Evolutionary conservation across 2,888 invertebrate genomes (phyloP).

Genomic region (Cyaniris semiargus): DNA sequence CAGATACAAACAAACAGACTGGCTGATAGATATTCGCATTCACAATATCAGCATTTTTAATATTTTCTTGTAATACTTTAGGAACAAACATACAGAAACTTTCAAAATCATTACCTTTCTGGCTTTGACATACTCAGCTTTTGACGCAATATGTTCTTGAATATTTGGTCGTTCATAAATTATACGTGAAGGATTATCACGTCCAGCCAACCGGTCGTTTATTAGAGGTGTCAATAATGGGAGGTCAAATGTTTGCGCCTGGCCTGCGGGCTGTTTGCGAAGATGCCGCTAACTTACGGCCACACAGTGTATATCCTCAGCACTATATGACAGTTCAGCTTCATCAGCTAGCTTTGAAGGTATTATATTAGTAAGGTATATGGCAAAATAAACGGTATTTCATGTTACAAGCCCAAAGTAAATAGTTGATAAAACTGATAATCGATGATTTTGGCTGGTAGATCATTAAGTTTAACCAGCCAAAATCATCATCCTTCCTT

Average conservation of each 20-base stretch:
- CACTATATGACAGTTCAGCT: neutral
- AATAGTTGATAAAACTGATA: neutral
- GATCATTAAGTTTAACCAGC: too few relatives aligned
- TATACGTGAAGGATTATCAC: slow-evolving; percentile 20
- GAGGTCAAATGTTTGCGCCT: slow-evolving; percentile 68
- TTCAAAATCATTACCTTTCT: too few relatives aligned
- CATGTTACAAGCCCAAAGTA: neutral
- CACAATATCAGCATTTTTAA: too few relatives aligned
- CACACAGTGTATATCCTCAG: slow-evolving; percentile 35
- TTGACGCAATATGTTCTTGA: neutral
- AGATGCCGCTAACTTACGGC: slow-evolving; percentile 39
- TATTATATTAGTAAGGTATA: slow-evolving; percentile 20
- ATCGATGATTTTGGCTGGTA: too few relatives aligned
- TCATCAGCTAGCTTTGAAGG: neutral
- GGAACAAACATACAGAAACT: too few relatives aligned
- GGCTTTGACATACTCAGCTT: neutral
- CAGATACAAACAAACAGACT: too few relatives aligned
- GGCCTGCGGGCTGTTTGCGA: slow-evolving; percentile 62
- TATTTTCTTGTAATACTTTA: too few relatives aligned
- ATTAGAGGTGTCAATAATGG: slow-evolving; percentile 67
- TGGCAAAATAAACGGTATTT: neutral
- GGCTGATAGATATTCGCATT: too few relatives aligned
- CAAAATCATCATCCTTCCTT: neutral
- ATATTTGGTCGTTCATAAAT: neutral
- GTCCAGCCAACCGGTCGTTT: slow-evolving; percentile 7